Evolutionary conservation across 2,797 vertebrate species (phyloP).

Genomic region (Gephyroberyx darwinii): DNA sequence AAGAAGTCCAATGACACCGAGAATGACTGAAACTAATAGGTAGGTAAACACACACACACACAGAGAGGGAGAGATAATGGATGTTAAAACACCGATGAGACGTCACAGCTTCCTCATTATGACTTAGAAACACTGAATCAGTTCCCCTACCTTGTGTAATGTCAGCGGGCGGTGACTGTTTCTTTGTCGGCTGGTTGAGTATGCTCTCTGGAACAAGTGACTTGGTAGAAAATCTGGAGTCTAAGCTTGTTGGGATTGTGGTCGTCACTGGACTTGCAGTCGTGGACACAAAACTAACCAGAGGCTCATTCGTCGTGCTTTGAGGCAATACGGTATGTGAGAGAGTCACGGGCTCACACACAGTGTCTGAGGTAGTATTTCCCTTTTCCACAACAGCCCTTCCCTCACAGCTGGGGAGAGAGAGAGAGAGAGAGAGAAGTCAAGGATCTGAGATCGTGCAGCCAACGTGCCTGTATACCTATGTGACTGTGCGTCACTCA

Average conservation of each 20-base stretch:
- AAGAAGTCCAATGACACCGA: background rate
- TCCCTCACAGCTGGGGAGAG: slow-evolving; percentile 68
- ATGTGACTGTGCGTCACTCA: slow-evolving; percentile 54
- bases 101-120: slow-evolving; percentile 8
- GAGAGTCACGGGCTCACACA: slow-evolving; percentile 44
- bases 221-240: background rate
- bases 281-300: background rate
- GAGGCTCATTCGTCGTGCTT: accelerated
- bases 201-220: background rate
- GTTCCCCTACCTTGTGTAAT: slow-evolving; percentile 35
- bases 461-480: background rate
- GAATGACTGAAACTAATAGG: slow-evolving; percentile 32
- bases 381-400: slow-evolving; percentile 52
- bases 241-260: background rate
- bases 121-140: slow-evolving; percentile 7
- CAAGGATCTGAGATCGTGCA: slow-evolving; percentile 10
- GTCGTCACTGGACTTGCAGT: background rate
- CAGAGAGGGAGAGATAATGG: slow-evolving; percentile 6
- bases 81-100: slow-evolving; percentile 19
- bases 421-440: slow-evolving; percentile 20
- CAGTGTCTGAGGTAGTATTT: slow-evolving; percentile 48
- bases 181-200: background rate
- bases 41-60: slow-evolving; percentile 36
- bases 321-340: background rate
- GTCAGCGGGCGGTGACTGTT: too few relatives aligned